Evolutionary conservation across 2,888 invertebrate genomes (phyloP), one percentile per base, ranked within the genome.

Genomic region (Oithona nana): DNA sequence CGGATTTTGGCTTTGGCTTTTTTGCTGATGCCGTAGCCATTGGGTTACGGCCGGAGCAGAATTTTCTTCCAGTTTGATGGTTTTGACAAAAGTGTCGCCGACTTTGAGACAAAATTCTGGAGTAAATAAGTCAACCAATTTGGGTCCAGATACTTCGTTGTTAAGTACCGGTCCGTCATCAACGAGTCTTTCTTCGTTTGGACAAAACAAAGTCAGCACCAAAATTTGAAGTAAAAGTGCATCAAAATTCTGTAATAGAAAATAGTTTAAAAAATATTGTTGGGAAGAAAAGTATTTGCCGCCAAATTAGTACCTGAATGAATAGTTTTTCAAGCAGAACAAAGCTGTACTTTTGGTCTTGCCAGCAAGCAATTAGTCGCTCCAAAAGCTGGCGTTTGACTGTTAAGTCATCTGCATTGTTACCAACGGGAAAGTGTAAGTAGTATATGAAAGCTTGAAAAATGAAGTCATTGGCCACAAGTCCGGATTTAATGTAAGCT

Each of bases 71-170:
- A n/a, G n/a, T 3, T 59, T 59, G 20, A 59, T n/a, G n/a, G n/a
- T 24, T 22, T 59, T 59, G n/a, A 59, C 59, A 59, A 59, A 50
- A 24, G 49, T 49, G 28, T 59, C 59, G n/a, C 59, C 59, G n/a
- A 59, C 29, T 50, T 28, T 59, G n/a, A 59, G 26, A 28, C 59
- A 59, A 28, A 59, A 59, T 28, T 59, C 59, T 2, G 59, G 59
- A 20, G 59, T 59, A 28, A 59, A 59, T 26, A 59, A 24, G 28
- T 59, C 59, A 13, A 59, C 59, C n/a, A 59, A 11, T 28, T 59
- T 59, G 3, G 59, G 59, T 4, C 59, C 59, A 39, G 16, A 39
- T 20, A 26, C 22, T 24, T 59, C 59, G 11, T 50, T 24, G 24
- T 59, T 50, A 26, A 59, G 48, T 3, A 59, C 59, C n/a, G 59